Conservation (phyloP, 2,113 vertebrate species). For the Sakesphorus luctuosus region DNA sequence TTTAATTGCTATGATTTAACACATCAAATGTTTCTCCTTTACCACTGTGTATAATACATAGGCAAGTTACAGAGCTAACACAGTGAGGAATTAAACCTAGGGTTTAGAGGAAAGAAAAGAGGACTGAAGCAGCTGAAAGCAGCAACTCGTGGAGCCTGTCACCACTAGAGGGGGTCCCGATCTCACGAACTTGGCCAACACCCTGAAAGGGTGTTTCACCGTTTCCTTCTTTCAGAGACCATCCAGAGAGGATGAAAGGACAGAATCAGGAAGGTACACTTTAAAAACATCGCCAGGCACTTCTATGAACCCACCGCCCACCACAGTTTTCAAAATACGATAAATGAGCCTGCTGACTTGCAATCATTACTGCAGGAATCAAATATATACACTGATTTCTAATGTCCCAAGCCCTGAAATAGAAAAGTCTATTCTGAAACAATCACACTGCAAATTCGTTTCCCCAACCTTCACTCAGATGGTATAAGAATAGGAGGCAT, state of each 20-base stretch:
- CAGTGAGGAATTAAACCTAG: neutral
- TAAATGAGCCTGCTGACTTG: neutral
- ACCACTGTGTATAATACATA: fast-evolving
- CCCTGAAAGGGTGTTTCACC: fast-evolving
- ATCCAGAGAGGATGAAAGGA: fast-evolving
- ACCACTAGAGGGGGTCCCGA: conserved; percentile 49
- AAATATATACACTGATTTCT: neutral
- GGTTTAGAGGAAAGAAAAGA: neutral
- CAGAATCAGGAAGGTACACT: neutral
- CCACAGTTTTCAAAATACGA: neutral
- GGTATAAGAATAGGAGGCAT: neutral
- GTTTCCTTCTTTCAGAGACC: neutral
- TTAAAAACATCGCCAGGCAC: neutral
- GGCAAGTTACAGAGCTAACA: neutral
- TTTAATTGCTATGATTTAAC: neutral
- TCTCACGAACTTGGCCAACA: neutral
- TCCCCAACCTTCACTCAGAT: neutral
- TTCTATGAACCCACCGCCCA: neutral
- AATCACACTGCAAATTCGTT: neutral
- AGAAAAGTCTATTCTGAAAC: neutral
- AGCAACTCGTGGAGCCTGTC: fast-evolving
- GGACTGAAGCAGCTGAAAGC: neutral
- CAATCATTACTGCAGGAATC: neutral
- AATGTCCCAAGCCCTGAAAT: neutral
- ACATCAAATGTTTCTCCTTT: neutral